Evolutionary conservation across 2,113 vertebrate genomes (phyloP).

Genomic region (Heterotis niloticus): DNA sequence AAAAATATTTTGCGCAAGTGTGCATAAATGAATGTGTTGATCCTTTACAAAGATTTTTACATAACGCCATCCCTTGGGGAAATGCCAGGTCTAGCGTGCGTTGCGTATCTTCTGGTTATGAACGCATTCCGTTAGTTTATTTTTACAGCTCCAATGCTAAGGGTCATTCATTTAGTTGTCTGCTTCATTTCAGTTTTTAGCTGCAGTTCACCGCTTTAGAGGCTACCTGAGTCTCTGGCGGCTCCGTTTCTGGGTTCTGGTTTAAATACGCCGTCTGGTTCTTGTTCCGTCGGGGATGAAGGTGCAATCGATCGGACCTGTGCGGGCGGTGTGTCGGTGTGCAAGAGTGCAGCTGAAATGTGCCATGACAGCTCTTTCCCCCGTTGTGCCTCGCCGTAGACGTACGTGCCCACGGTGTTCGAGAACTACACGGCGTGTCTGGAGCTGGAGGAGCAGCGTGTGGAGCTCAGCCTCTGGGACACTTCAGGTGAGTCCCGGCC

Average conservation of each 20-base stretch:
- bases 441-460: conserved; percentile 85
- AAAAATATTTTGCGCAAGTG: not conserved
- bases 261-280: not conserved
- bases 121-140: too few species aligned
- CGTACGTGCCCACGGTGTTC: conserved; percentile 91
- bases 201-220: too few species aligned
- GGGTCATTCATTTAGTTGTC: too few species aligned
- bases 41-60: not conserved
- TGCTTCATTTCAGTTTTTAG: too few species aligned
- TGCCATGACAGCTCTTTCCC: conserved; percentile 20
- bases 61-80: not conserved
- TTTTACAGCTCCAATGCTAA: too few species aligned
- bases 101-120: too few species aligned
- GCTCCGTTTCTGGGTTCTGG: not conserved
- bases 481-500: conserved; percentile 78
- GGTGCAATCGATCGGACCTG: too few species aligned
- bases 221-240: too few species aligned
- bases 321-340: not conserved
- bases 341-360: not conserved
- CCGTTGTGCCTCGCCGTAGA: conserved; percentile 62
- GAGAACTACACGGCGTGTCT: conserved; percentile 93
- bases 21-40: too few species aligned
- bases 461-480: conserved; percentile 94
- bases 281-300: too few species aligned
- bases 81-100: not conserved